These are phyloP conservation scores for Dryoscopus gambensis DNA, from an alignment of 2,113 vertebrate species.

Conservation along the genomic window DNA sequence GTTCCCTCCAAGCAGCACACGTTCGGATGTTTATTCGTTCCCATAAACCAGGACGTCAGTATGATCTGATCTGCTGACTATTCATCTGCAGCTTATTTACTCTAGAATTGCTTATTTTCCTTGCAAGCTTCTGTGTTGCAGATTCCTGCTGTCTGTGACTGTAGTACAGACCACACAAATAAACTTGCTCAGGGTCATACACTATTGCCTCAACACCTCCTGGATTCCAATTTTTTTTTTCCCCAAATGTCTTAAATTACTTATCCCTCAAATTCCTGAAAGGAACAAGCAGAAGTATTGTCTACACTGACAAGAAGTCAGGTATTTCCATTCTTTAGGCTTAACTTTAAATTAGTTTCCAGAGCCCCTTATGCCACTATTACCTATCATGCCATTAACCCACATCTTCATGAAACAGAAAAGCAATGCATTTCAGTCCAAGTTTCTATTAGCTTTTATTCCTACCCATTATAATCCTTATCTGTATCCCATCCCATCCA, in stretches of 20 bases:
- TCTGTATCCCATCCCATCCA: neutral
- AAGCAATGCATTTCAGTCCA: neutral
- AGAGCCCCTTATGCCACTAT: neutral
- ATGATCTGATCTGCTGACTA: neutral
- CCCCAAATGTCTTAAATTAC: neutral
- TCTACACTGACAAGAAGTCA: neutral
- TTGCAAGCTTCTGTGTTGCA: neutral
- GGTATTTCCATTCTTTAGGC: neutral
- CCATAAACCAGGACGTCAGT: neutral
- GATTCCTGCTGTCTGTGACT: neutral
- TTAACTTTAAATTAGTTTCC: neutral
- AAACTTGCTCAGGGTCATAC: neutral
- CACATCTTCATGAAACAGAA: neutral
- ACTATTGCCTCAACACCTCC: neutral
- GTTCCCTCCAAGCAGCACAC: neutral
- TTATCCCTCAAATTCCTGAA: neutral
- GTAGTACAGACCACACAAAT: neutral
- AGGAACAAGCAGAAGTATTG: neutral
- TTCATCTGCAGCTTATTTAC: slow-evolving; percentile 1
- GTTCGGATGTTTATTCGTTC: neutral
- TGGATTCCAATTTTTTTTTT: neutral
- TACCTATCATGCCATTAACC: neutral
- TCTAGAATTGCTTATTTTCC: slow-evolving; percentile 10
- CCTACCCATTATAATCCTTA: neutral
- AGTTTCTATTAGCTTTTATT: neutral